Evolutionary conservation across 1,140 invertebrate species (phyloP), one percentile per base, ranked within the genome.

Genomic region (Neoseiulus cucumeris): DNA sequence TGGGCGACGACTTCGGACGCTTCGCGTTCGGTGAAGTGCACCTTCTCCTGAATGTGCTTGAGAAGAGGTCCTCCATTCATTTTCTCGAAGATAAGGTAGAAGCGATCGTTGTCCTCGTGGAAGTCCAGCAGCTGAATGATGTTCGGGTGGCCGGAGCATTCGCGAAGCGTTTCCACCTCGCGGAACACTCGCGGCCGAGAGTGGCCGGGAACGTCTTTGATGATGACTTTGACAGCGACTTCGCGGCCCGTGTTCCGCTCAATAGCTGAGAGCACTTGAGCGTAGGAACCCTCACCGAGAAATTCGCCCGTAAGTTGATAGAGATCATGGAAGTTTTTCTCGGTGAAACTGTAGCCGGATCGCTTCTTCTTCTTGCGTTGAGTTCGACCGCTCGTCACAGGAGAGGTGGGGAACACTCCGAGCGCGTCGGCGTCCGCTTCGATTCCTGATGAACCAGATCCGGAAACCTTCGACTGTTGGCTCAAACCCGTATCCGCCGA

Each of bases 61-160:
- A 98, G 80, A 66, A 98, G 78, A 17, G 81, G 80, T 25, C 89
- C 92, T 69, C 93, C 92, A 74, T 89, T 86, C 73, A 96, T 85
- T 79, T 96, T 97, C 78, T 97, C 92, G 79, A 98, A 97, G 68
- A 98, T 90, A 75, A 97, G 83, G 78, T 94, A 97, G 76, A 96
- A 97, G 75, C 77, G 74, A 66, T 17, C 72, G 69, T 91, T 86
- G 79, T 95, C 93, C 77, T 97, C 91, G 78, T 95, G 95, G 79
- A 92, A 95, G 76, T 96, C 91, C 71, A 91, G 85, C 73, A 98
- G 82, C 77, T 97, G 91, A 74, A 98, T 89, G 76, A 98, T 96
- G 76, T 96, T 93, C 25, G 87, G 85, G 79, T 97, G 91, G 68
- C 88, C 89, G 75, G 91, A 86, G 77, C 92, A 98, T 77, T 96